Percentiles rank a stretch among this genome's conserved stretches.
These are phyloP conservation scores for Paramormyrops kingsleyae DNA, from an alignment of 2,113 vertebrate species.

Conservation along the genomic window DNA sequence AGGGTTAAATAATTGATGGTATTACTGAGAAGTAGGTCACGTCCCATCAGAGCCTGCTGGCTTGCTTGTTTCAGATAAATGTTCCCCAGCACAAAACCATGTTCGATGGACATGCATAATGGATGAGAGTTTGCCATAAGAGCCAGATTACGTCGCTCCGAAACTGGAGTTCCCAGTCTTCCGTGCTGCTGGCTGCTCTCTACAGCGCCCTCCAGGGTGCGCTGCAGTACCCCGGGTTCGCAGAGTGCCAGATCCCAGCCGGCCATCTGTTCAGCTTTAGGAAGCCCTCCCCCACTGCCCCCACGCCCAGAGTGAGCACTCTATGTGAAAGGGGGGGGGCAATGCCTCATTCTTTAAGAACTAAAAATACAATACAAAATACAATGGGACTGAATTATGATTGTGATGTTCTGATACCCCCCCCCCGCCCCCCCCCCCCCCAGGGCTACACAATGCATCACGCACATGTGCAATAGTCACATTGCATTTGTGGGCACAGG, in stretches of 20 bases:
- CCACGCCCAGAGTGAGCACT: neutral
- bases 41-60: constrained; percentile 24
- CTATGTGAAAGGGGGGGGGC: neutral
- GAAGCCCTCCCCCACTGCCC: neutral
- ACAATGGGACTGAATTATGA: neutral
- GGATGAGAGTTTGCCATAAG: constrained; percentile 5
- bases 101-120: constrained; percentile 20
- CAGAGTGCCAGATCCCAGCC: neutral
- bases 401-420: neutral
- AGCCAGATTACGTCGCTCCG: constrained; percentile 22
- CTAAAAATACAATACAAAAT: neutral
- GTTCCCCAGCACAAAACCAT: constrained; percentile 18
- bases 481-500: neutral
- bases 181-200: neutral
- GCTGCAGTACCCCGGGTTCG: neutral
- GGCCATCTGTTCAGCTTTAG: constrained; percentile 16
- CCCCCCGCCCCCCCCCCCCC: neutral
- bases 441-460: neutral
- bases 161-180: constrained; percentile 13
- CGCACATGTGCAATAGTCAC: neutral
- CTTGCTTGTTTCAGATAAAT: constrained; percentile 35
- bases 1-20: constrained; percentile 21
- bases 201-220: neutral
- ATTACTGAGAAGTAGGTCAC: constrained; percentile 30
- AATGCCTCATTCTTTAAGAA: neutral